Evolutionary conservation across 2,797 vertebrate species (phyloP), one percentile per base, ranked within the genome.

Genomic region (Arnoldichthys spilopterus): DNA sequence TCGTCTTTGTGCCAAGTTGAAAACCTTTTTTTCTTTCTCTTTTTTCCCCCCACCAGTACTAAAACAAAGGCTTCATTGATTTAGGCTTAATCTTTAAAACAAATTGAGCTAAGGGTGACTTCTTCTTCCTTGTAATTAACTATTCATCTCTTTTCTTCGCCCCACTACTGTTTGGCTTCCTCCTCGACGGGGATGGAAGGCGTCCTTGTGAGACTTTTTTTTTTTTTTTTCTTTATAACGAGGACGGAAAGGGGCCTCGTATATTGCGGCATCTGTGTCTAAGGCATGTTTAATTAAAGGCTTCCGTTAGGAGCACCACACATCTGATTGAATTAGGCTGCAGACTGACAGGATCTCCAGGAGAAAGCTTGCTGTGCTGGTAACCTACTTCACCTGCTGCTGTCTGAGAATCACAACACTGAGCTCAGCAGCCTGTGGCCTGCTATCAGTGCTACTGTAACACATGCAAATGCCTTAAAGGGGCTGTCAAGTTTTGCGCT

Each of bases 361-460:
- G 83, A 82, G 83, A 32, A 74, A 74, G 75, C 80, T 70, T 68
- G 81, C 85, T 84, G 86, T 85, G 83, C 87, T 79, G 72, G 5
- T 87, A 87, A 87, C 86, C 86, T 80, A 76, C 80, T 78, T 84
- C 87, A 84, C 86, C 85, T 84, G 84, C 79, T 69, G 84, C 88
- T 86, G 85, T 87, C 81, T 81, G 80, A 47, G 34, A 37, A 72
- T 15, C 72, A 37, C 66, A 63, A 69, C 67, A 66, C 43, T 32
- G 28, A 53, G 43, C 76, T 67, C 68, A 78, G 71, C 76, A 69
- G 76, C 37, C 34, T 28, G 70, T 16, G 54, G n/a, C 26, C 66
- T 15, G 56, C 32, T 16, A 22, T 20, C 24, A 9, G 40, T 15
- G 8, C 28, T 40, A 43, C 53, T 22, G n/a, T 12, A 62, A 56